Conservation (phyloP, 2,888 invertebrate species). For the Drosophila acutilabella region DNA sequence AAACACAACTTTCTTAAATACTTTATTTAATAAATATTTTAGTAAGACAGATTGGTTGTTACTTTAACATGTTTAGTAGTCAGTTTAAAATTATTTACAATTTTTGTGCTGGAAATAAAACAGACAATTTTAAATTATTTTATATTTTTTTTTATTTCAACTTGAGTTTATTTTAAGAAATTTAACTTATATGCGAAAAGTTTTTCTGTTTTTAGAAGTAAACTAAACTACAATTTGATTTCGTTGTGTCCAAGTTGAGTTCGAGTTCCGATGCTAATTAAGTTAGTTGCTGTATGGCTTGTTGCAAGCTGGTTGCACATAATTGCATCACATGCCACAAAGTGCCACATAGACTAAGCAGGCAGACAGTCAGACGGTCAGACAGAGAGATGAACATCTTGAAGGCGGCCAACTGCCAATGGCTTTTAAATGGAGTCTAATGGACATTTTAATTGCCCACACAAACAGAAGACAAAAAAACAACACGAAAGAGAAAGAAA, state of each 20-base stretch:
- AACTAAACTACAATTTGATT: conserved; percentile 5
- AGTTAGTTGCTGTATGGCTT: conserved; percentile 43
- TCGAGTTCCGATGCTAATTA: conserved; percentile 34
- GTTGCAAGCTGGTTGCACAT: conserved; percentile 45
- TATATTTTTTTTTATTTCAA: too few species aligned
- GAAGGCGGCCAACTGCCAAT: conserved; percentile 12
- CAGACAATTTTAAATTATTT: too few species aligned
- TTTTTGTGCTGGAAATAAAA: too few species aligned
- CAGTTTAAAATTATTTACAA: too few species aligned
- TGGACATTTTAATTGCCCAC: conserved; percentile 46
- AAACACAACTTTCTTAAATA: too few species aligned
- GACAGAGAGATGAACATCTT: neutral
- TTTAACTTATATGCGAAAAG: too few species aligned
- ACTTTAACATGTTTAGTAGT: too few species aligned
- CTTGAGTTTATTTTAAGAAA: too few species aligned
- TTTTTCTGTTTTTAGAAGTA: too few species aligned
- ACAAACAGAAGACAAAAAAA: neutral
- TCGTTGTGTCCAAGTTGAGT: neutral
- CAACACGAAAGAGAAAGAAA: neutral
- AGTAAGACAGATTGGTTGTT: too few species aligned
- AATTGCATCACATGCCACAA: conserved; percentile 48
- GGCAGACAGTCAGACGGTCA: neutral
- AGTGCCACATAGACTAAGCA: neutral
- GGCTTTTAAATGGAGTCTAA: conserved; percentile 54
- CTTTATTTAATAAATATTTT: too few species aligned